A percentile compares a stretch with the other conserved stretches of the same genome.
phyloP scores from a whole-genome alignment of 2,888 invertebrate species.

The Zhuqinia jingwanae region DNA sequence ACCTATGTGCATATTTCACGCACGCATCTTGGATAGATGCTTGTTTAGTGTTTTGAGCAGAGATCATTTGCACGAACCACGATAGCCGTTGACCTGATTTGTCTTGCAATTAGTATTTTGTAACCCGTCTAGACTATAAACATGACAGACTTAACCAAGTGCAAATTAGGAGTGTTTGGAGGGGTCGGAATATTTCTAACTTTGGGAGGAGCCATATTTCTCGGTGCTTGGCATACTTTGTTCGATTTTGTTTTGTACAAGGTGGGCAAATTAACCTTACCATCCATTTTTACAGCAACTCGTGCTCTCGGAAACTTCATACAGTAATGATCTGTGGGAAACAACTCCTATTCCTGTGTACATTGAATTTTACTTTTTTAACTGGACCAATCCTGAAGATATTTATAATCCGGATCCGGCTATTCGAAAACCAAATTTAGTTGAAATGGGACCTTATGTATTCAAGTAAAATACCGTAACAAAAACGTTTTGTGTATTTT shows the following conservation, averaged over 20 bases:
- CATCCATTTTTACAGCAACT: conserved; percentile 84
- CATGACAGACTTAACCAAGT: background rate
- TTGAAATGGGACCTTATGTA: conserved; percentile 86
- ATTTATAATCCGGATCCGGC: conserved; percentile 82
- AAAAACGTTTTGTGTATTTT: too few species aligned
- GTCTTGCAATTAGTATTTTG: background rate
- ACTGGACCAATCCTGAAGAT: conserved; percentile 88
- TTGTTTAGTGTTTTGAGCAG: too few species aligned
- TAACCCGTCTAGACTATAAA: conserved; percentile 36
- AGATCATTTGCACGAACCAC: too few species aligned
- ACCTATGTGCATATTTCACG: too few species aligned
- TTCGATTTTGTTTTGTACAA: conserved; percentile 74
- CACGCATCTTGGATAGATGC: too few species aligned
- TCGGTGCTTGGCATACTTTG: conserved; percentile 73
- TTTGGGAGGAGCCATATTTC: conserved; percentile 71
- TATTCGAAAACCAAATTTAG: conserved; percentile 75
- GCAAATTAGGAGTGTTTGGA: background rate
- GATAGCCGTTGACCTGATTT: too few species aligned
- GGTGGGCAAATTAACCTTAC: conserved; percentile 56
- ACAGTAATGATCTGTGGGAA: conserved; percentile 88
- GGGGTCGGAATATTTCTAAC: conserved; percentile 62
- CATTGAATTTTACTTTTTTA: conserved; percentile 88
- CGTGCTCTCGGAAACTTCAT: conserved; percentile 84
- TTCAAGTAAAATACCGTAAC: conserved; percentile 83
- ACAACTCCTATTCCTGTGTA: conserved; percentile 92